Conservation (phyloP, 2,888 invertebrate species). For the Autographa gamma region DNA sequence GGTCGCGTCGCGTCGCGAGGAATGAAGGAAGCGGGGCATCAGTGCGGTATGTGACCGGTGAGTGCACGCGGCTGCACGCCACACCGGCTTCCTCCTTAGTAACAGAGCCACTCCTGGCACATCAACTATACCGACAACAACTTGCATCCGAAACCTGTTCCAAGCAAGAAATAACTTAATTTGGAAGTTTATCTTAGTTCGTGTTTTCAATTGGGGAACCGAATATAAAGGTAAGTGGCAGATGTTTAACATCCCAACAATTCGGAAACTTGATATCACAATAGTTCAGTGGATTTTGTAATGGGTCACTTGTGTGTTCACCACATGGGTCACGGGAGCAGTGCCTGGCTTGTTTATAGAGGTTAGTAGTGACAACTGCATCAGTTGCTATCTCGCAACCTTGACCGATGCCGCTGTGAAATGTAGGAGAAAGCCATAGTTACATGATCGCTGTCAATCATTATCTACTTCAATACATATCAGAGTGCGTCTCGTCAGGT, state of each 20-base stretch:
- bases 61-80: neutral
- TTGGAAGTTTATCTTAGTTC: neutral
- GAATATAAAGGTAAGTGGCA: neutral
- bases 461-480: neutral
- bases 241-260: neutral
- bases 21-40: conserved; percentile 14
- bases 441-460: neutral
- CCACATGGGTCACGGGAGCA: neutral
- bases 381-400: neutral
- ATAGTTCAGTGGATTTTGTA: neutral
- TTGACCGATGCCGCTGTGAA: conserved; percentile 3
- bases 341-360: neutral
- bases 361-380: conserved; percentile 2
- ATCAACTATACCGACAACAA: neutral
- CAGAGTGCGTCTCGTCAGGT: too few species aligned
- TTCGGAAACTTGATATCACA: neutral
- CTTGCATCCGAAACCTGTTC: neutral
- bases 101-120: neutral
- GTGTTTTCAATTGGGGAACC: neutral
- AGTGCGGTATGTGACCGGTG: conserved; percentile 6
- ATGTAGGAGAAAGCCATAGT: neutral
- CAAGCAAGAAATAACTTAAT: neutral
- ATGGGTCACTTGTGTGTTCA: neutral
- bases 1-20: neutral
- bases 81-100: neutral